Conservation (phyloP, 2,113 vertebrate genomes). For the Pollimyrus isidori region DNA sequence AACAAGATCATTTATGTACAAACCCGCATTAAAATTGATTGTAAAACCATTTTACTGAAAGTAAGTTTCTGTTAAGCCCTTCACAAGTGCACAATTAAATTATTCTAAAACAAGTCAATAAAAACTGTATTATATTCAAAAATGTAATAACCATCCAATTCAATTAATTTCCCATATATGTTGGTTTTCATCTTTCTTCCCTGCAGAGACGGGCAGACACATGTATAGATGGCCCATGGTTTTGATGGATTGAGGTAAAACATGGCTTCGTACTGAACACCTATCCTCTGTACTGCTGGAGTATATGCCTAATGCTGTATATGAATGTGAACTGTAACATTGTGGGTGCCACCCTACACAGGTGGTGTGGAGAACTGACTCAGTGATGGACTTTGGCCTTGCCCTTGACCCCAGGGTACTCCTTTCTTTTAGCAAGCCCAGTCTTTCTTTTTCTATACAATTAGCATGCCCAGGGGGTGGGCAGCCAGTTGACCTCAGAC, state of each 20-base stretch:
- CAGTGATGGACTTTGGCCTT: too few species aligned
- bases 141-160: not conserved
- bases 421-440: not conserved
- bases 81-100: not conserved
- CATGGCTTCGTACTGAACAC: not conserved
- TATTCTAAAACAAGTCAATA: not conserved
- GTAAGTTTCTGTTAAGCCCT: not conserved
- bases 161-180: not conserved
- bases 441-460: not conserved
- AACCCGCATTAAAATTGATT: not conserved
- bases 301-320: not conserved
- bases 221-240: not conserved
- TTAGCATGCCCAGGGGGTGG: not conserved
- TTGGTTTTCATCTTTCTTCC: not conserved
- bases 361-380: not conserved
- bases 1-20: not conserved
- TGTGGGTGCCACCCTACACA: not conserved
- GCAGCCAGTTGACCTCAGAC: not conserved
- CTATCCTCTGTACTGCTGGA: not conserved
- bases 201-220: not conserved
- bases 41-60: not conserved
- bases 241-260: not conserved
- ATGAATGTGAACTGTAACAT: not conserved
- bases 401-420: not conserved
- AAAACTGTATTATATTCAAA: not conserved